phyloP scores from a whole-genome alignment of 2,888 invertebrate genomes.

The Drosophila monieri region DNA sequence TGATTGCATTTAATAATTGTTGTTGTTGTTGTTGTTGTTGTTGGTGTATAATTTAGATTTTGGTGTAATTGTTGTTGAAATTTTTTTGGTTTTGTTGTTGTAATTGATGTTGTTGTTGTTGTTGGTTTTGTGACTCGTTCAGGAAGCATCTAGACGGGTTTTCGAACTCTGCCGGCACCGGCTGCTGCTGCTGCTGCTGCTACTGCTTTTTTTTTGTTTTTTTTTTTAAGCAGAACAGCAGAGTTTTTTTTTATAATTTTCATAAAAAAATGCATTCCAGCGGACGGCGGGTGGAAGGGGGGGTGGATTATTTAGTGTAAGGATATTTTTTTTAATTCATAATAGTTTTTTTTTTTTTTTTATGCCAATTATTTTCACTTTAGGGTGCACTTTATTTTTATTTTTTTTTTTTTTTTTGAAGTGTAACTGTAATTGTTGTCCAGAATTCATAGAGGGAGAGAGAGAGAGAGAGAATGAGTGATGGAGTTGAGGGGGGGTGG shows the following conservation, averaged over 20 bases:
- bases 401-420: not conserved
- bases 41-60: slow-evolving; percentile 2
- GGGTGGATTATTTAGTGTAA: not conserved
- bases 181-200: too few relatives aligned
- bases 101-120: slow-evolving; percentile 1
- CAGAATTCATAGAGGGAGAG: not conserved
- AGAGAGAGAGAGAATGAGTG: not conserved
- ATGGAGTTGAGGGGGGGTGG: not conserved
- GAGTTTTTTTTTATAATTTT: not conserved
- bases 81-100: slow-evolving; percentile 25
- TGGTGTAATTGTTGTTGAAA: slow-evolving; percentile 10
- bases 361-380: not conserved
- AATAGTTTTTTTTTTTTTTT: not conserved
- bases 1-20: slow-evolving; percentile 17
- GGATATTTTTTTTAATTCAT: too few relatives aligned
- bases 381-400: not conserved
- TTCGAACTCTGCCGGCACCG: not conserved
- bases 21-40: slow-evolving; percentile 11
- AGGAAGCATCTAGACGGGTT: slow-evolving; percentile 36
- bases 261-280: slow-evolving; percentile 1
- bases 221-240: not conserved
- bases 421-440: not conserved
- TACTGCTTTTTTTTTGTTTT: not conserved
- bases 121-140: slow-evolving; percentile 26
- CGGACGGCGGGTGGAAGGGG: not conserved